Evolutionary conservation across 2,113 vertebrate species (phyloP).

Genomic region (Macroglossus sobrinus): DNA sequence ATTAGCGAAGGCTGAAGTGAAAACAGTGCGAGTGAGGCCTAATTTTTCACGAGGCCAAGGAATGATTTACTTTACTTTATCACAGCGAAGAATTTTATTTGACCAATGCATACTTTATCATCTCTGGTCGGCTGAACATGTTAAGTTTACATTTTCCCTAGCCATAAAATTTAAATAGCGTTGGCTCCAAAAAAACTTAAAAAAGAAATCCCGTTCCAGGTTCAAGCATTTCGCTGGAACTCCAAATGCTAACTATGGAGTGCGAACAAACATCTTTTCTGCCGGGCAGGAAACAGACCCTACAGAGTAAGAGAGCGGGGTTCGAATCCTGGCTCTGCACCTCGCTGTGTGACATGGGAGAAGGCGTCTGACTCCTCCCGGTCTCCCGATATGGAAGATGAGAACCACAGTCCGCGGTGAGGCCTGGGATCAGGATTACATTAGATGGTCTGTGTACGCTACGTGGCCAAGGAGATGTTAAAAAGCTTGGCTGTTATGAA

Average conservation of each 20-base stretch:
- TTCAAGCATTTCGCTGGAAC: slow-evolving; percentile 64
- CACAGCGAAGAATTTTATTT: slow-evolving; percentile 68
- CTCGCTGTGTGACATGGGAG: not conserved
- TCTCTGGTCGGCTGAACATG: slow-evolving; percentile 67
- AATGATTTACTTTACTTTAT: slow-evolving; percentile 68
- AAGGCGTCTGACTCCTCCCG: not conserved
- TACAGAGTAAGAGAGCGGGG: accelerated
- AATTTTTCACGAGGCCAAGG: slow-evolving; percentile 67
- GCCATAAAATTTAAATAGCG: slow-evolving; percentile 73
- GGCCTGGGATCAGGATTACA: not conserved
- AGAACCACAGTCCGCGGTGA: not conserved
- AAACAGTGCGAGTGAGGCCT: slow-evolving; percentile 66
- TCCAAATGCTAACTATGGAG: slow-evolving; percentile 66
- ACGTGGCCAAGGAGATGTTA: accelerated
- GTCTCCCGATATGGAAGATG: not conserved
- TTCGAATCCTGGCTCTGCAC: not conserved
- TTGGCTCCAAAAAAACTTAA: slow-evolving; percentile 69
- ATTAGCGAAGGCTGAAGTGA: slow-evolving; percentile 54
- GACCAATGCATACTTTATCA: slow-evolving; percentile 71
- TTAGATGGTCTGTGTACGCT: not conserved
- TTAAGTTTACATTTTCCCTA: slow-evolving; percentile 72
- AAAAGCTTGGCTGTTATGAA: not conserved
- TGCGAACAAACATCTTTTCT: slow-evolving; percentile 36
- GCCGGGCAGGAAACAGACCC: accelerated
- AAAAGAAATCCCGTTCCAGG: slow-evolving; percentile 58